Percentiles rank a stretch among this genome's conserved stretches.
phyloP scores from a whole-genome alignment of 2,113 vertebrate species.

The Tiliqua scincoides region DNA sequence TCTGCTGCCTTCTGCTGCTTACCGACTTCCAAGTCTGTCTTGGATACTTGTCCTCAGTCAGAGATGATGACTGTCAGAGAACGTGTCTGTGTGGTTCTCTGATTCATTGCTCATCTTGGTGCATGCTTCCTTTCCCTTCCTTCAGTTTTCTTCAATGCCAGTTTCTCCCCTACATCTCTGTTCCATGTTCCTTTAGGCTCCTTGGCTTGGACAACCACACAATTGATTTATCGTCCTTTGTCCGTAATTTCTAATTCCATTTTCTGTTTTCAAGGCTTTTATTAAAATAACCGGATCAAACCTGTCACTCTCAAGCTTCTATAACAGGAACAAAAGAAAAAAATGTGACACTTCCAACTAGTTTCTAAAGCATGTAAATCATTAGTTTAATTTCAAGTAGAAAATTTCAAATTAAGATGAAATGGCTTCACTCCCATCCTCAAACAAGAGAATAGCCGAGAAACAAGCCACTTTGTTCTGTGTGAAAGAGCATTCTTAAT shows the following conservation, averaged over 20 bases:
- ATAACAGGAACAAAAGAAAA: conserved; percentile 9
- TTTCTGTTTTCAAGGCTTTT: background rate
- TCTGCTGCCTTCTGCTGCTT: no score
- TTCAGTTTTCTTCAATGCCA: background rate
- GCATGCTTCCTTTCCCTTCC: background rate
- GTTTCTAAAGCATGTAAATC: conserved; percentile 47
- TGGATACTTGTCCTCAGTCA: background rate
- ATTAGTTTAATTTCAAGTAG: conserved; percentile 60
- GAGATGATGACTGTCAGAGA: background rate
- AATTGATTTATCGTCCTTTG: background rate
- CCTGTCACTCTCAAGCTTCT: background rate
- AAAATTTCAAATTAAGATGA: conserved; percentile 70
- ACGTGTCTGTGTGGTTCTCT: background rate
- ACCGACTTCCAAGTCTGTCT: no score
- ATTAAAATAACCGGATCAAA: conserved; percentile 23
- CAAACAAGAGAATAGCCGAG: conserved; percentile 67
- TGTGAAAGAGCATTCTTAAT: conserved; percentile 74
- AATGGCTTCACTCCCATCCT: conserved; percentile 60
- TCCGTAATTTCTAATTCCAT: conserved; percentile 4
- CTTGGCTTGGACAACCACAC: background rate
- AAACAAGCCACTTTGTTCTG: conserved; percentile 66
- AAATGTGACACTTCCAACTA: conserved; percentile 7
- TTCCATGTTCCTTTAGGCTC: background rate
- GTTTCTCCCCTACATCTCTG: background rate
- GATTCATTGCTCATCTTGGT: background rate